Evolutionary conservation across 2,888 invertebrate genomes (phyloP).

Genomic region (Bellardia pandia): DNA sequence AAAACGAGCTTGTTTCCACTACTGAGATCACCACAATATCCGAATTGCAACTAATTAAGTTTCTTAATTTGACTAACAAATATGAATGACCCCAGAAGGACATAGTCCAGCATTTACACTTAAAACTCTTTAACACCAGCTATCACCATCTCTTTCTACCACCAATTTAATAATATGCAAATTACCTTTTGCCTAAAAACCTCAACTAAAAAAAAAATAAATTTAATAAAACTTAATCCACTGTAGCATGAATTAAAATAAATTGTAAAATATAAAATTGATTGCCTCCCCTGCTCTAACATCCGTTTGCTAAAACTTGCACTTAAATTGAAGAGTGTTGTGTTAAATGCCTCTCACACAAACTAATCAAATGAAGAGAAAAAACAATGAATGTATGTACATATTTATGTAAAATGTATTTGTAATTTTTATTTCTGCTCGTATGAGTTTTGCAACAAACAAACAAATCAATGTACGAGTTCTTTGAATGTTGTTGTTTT

Average conservation of each 20-base stretch:
- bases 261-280: constrained; percentile 23
- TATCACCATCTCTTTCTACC: neutral
- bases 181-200: neutral
- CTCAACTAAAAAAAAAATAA: neutral
- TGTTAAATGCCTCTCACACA: neutral
- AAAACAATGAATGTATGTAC: neutral
- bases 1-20: too few relatives aligned
- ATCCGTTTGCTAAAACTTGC: neutral
- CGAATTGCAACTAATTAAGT: too few relatives aligned
- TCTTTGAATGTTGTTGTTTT: neutral
- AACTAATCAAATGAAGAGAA: neutral
- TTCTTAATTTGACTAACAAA: too few relatives aligned
- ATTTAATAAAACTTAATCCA: constrained; percentile 4
- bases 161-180: neutral
- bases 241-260: constrained; percentile 17
- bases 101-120: too few relatives aligned
- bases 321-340: neutral
- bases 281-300: neutral
- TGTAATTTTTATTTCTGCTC: neutral
- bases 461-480: constrained; percentile 36
- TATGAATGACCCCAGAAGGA: too few relatives aligned
- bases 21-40: too few relatives aligned
- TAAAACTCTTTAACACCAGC: too few relatives aligned
- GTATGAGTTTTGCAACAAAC: neutral
- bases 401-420: constrained; percentile 1